Evolutionary conservation across 1,140 invertebrate species (phyloP), one percentile per base, ranked within the genome.

Genomic region (Hylyphantes graminicola): DNA sequence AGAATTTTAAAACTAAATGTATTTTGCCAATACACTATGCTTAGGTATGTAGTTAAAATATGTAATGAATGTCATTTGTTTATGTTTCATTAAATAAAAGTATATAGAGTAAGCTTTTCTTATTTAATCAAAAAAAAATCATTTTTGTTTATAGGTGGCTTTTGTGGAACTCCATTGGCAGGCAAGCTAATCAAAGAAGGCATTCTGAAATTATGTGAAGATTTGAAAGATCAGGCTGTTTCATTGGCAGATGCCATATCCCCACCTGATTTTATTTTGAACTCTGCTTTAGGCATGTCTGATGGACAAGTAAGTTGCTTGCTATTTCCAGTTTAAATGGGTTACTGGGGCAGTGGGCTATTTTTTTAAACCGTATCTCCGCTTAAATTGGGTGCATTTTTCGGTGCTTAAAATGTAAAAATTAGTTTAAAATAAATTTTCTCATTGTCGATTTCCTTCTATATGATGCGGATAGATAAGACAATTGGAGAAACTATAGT

Each of bases 231-330:
- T 67, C 93, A 97, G 83, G 93, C 94, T 10, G 92, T 97, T n/a
- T 88, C 93, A 8, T 90, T 97, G 15, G 93, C 93, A 0, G 97
- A 98, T 91, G 93, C 93, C 0, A 92, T 98, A 74, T 94, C 96
- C n/a, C 96, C 96, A 3, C 94, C 95, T n/a, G 96, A 98, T 91
- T 97, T 95, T 88, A 92, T 95, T 86, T 88, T 96, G 0, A 94
- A 95, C 88, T 96, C 95, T 7, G 92, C 93, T 35, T 90, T 97
- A 11, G 95, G 95, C 72, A 90, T 92, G 87, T 93, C 94, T 7
- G 94, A 96, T 72, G 86, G 87, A 7, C 86, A 88, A 72, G 86
- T 88, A 64, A 50, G 88, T 89, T 35, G 35, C 35, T 35, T 1
- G 35, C 5, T 35, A 35, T 5, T 35, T 35, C 5, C 35, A 35